Evolutionary conservation across 2,888 invertebrate genomes (phyloP).

Genomic region (Athetis lepigone): DNA sequence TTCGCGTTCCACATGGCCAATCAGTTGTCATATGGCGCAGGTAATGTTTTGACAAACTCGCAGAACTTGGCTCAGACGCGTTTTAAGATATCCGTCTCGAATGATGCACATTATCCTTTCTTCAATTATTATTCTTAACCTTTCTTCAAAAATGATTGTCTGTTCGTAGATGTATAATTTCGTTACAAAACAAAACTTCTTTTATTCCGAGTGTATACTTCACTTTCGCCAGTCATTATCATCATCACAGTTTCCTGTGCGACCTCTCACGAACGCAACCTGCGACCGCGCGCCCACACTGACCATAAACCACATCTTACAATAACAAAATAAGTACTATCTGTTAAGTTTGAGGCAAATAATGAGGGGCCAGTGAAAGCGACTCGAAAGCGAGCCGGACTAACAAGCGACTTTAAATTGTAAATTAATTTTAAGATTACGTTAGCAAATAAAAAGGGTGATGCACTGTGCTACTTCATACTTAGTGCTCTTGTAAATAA

Average conservation of each 20-base stretch:
- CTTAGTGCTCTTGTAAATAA: neutral
- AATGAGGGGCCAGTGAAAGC: slow-evolving; percentile 62
- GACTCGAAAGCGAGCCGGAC: slow-evolving; percentile 45
- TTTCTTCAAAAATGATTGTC: neutral
- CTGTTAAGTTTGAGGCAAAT: slow-evolving; percentile 51
- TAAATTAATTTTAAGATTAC: slow-evolving; percentile 34
- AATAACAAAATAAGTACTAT: slow-evolving; percentile 46
- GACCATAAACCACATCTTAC: slow-evolving; percentile 31
- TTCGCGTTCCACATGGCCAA: neutral
- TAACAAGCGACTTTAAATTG: slow-evolving; percentile 44
- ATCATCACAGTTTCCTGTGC: slow-evolving; percentile 31
- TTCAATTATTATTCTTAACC: no score
- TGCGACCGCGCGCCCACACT: slow-evolving; percentile 33
- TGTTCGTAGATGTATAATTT: slow-evolving; percentile 10
- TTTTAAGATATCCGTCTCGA: neutral
- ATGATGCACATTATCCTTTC: no score
- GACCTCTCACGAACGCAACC: slow-evolving; percentile 46
- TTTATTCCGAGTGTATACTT: neutral
- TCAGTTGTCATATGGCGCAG: no score
- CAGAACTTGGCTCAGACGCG: neutral
- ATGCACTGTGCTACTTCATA: slow-evolving; percentile 18
- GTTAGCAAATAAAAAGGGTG: slow-evolving; percentile 42
- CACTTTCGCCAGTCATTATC: slow-evolving; percentile 48
- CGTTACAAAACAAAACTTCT: slow-evolving; percentile 7
- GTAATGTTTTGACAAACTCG: neutral